Base-by-base conservation (phyloP, 2,113 vertebrate genomes). In the Axis porcinus region DNA sequence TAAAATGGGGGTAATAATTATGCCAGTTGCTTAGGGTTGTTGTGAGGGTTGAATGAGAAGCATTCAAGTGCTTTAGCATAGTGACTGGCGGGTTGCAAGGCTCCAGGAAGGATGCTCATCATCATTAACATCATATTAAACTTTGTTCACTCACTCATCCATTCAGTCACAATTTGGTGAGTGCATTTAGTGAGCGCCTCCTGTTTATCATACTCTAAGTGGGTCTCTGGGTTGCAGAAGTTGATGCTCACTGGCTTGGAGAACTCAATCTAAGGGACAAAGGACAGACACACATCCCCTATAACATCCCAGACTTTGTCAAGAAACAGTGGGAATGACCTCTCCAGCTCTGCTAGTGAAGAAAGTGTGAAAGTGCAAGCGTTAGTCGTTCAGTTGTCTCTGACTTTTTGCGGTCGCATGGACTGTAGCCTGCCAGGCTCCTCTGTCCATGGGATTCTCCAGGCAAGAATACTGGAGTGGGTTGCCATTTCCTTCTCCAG, bases 371-470 rank as follows among this genome's bases (percentile, higher is more conserved):
- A 74, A 40, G 2, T 40, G n/a, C 67, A 74, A 74, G 67, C 0
- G 2, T 12, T 70, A 40, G n/a, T 40, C 2, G 0, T 5, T 74
- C 67, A 40, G n/a, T 23, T 0, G 0, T 74, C n/a, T 74, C n/a
- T 40, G 67, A 70, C 67, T 12, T 12, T 70, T 40, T 70, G 67
- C 1, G 11, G 0, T 11, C 2, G 0, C 19, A 6, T 70, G 67
- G 67, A 40, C 67, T 40, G 2, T 40, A 70, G n/a, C n/a, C 19
- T 1, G 10, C n/a, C 19, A 70, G 19, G n/a, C n/a, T 70, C n/a
- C 67, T 21, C n/a, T 36, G 17, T 40, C n/a, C n/a, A 12, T 70
- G 67, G n/a, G 67, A 70, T 70, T 23, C 67, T 74, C 36, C 67
- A 74, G 19, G 67, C 67, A 23, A 40, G n/a, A 40, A 11, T 74